phyloP scores from a whole-genome alignment of 2,797 vertebrate genomes.

The Spheniscus humboldti region DNA sequence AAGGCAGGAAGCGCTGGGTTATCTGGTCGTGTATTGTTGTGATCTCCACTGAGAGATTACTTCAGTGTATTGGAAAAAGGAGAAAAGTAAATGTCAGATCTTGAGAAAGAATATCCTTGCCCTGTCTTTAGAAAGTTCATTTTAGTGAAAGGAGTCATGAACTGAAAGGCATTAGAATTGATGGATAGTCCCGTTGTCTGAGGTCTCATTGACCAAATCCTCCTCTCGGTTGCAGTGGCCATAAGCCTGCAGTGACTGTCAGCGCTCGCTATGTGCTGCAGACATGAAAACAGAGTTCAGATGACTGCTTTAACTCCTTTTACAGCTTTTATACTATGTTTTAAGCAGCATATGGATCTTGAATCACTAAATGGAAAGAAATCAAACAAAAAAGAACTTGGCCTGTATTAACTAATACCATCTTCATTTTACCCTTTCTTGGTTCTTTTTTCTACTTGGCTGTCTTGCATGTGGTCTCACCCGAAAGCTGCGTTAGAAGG shows the following conservation, averaged over 20 bases:
- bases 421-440: background rate
- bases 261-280: background rate
- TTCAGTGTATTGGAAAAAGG: background rate
- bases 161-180: background rate
- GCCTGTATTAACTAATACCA: background rate
- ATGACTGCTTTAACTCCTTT: background rate
- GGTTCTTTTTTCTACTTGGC: background rate
- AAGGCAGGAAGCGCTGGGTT: background rate
- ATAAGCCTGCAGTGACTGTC: background rate
- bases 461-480: background rate
- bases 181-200: background rate
- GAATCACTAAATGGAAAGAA: background rate
- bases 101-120: background rate
- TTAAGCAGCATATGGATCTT: background rate
- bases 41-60: background rate
- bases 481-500: background rate
- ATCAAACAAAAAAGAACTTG: background rate
- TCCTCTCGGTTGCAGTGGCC: background rate
- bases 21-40: background rate
- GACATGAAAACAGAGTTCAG: background rate
- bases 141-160: background rate
- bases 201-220: background rate
- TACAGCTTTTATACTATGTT: background rate
- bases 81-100: slow-evolving; percentile 44
- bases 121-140: background rate